Conservation (phyloP, 53 echinoderm and acorn worm species). For the Crossaster papposus region DNA sequence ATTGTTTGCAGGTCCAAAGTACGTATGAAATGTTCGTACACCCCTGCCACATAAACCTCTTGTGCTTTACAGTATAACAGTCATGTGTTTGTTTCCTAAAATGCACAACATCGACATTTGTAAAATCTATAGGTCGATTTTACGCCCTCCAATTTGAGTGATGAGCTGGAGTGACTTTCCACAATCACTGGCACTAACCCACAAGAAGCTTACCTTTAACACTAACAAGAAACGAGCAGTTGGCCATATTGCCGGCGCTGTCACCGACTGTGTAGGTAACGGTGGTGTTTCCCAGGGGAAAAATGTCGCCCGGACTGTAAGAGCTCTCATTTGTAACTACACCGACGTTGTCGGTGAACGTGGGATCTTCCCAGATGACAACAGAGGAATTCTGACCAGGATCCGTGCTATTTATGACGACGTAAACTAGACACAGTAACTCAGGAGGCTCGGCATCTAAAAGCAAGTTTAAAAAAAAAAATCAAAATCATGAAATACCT, state of each 20-base stretch:
- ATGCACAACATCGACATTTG: too few relatives aligned
- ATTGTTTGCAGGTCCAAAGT: too few relatives aligned
- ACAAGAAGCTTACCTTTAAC: conserved; percentile 12
- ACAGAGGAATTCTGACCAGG: conserved; percentile 35
- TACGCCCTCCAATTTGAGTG: too few relatives aligned
- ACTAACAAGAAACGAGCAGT: conserved; percentile 14
- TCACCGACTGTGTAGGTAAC: conserved; percentile 16
- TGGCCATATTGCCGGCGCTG: conserved; percentile 9
- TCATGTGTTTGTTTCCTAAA: too few relatives aligned
- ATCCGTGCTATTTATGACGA: conserved; percentile 9
- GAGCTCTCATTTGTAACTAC: background rate
- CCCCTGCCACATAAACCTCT: too few relatives aligned
- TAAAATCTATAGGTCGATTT: too few relatives aligned
- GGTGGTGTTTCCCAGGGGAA: background rate
- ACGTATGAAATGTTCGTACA: too few relatives aligned
- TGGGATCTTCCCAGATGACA: conserved; percentile 51
- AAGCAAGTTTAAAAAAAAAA: background rate
- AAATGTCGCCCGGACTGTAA: background rate
- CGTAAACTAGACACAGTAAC: background rate
- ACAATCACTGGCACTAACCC: too few relatives aligned
- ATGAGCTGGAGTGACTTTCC: too few relatives aligned
- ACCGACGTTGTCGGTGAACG: conserved; percentile 50
- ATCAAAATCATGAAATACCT: background rate
- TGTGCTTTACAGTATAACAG: too few relatives aligned
- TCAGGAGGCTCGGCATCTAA: conserved; percentile 4